These are phyloP conservation scores for Diaperis boleti DNA, from an alignment of 2,888 invertebrate species.

Conservation along the genomic window DNA sequence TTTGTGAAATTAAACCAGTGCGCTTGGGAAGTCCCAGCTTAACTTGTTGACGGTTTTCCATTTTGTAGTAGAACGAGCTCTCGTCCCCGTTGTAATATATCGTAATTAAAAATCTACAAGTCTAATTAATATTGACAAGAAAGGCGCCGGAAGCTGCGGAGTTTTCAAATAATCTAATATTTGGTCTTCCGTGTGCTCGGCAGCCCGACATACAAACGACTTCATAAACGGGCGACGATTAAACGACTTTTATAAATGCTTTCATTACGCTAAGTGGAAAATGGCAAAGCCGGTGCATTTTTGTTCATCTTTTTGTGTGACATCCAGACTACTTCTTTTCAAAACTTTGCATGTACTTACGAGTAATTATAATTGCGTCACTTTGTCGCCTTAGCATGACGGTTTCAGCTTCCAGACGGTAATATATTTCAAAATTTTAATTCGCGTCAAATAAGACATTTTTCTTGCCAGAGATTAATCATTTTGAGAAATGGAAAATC, in stretches of 20 bases:
- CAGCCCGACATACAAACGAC: slow-evolving; percentile 36
- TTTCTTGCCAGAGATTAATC: slow-evolving; percentile 22
- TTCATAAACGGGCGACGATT: slow-evolving; percentile 43
- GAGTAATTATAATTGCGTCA: slow-evolving; percentile 38
- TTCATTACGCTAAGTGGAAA: slow-evolving; percentile 43
- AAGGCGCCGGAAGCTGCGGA: slow-evolving; percentile 33
- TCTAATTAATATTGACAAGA: slow-evolving; percentile 48
- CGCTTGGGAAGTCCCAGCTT: slow-evolving; percentile 48
- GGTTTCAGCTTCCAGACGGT: background rate
- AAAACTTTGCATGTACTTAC: slow-evolving; percentile 37
- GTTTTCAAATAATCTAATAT: slow-evolving; percentile 43
- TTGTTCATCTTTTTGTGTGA: slow-evolving; percentile 28
- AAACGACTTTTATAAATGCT: slow-evolving; percentile 45
- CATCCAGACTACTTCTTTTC: slow-evolving; percentile 33
- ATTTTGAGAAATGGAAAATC: slow-evolving; percentile 28
- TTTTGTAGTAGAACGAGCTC: slow-evolving; percentile 40
- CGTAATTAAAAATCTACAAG: slow-evolving; percentile 51
- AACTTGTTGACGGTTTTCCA: slow-evolving; percentile 53
- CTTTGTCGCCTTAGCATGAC: slow-evolving; percentile 27
- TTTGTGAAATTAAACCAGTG: slow-evolving; percentile 56
- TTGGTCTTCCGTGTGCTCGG: slow-evolving; percentile 40
- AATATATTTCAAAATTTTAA: slow-evolving; percentile 25
- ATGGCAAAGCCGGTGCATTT: slow-evolving; percentile 40
- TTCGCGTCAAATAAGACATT: background rate
- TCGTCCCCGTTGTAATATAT: slow-evolving; percentile 47